Conservation (phyloP, 2,797 vertebrate species). For the Hydrophis major region DNA sequence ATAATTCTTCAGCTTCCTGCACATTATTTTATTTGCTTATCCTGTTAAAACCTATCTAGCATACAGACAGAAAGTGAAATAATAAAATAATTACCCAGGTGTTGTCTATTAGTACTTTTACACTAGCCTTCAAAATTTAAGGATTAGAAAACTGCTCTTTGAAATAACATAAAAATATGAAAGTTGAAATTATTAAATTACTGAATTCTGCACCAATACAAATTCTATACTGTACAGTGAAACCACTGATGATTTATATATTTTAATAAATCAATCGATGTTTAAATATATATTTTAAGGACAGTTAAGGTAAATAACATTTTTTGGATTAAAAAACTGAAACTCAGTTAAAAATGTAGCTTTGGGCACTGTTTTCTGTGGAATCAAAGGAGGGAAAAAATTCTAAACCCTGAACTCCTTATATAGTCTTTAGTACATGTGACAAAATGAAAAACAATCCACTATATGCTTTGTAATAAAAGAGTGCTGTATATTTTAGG, state of each 20-base stretch:
- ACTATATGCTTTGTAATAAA: neutral
- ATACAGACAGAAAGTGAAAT: neutral
- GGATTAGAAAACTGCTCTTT: neutral
- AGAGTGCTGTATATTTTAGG: neutral
- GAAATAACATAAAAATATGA: neutral
- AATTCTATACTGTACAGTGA: neutral
- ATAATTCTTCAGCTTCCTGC: neutral
- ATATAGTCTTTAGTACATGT: neutral
- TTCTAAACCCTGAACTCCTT: constrained; percentile 5
- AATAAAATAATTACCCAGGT: neutral
- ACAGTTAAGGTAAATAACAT: neutral
- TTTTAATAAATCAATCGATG: neutral
- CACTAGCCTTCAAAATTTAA: neutral
- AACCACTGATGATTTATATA: neutral
- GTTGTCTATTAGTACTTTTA: neutral
- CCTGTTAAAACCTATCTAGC: neutral
- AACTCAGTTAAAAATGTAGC: neutral
- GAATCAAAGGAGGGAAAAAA: neutral
- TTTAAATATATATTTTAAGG: neutral
- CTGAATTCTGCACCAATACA: neutral
- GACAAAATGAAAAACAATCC: constrained; percentile 8
- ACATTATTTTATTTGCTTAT: neutral
- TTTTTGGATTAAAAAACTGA: neutral
- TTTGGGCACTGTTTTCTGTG: neutral
- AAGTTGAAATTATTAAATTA: neutral